Evolutionary conservation across 2,113 vertebrate species (phyloP).

Genomic region (Ceyx cyanopectus): DNA sequence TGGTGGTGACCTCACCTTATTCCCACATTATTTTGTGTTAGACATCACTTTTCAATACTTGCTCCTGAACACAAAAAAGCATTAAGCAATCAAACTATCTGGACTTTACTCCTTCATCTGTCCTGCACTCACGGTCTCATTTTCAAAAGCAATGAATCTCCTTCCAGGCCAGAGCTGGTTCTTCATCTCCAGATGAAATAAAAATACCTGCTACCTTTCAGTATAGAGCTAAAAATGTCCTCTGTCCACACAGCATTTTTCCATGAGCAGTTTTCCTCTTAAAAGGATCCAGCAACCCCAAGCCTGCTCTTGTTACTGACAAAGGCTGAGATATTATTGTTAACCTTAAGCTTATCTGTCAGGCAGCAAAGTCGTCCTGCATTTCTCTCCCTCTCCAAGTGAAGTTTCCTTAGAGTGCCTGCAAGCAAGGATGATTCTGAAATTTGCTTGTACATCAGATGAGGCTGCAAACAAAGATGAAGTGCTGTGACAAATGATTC

Average conservation of each 20-base stretch:
- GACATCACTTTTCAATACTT: background rate
- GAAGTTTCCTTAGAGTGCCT: background rate
- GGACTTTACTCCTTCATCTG: background rate
- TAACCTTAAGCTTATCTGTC: background rate
- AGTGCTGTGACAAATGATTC: constrained; percentile 15
- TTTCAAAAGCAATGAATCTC: background rate
- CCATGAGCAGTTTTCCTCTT: background rate
- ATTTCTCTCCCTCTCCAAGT: background rate
- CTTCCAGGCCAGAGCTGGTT: background rate
- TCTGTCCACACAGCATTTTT: background rate
- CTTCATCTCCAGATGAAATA: background rate
- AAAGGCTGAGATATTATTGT: background rate
- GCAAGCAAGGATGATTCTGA: constrained; percentile 1
- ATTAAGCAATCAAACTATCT: background rate
- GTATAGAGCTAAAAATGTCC: background rate
- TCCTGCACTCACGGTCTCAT: background rate
- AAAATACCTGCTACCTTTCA: background rate
- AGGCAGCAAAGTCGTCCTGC: background rate
- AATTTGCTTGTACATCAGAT: constrained; percentile 14
- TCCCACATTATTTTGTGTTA: background rate
- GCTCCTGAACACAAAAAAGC: background rate
- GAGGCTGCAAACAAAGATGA: constrained; percentile 41
- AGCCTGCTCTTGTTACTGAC: background rate
- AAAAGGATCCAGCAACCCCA: background rate
- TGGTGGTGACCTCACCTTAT: background rate